These are phyloP conservation scores for Oreamnos americanus DNA, from an alignment of 2,113 vertebrate genomes.

Conservation along the genomic window DNA sequence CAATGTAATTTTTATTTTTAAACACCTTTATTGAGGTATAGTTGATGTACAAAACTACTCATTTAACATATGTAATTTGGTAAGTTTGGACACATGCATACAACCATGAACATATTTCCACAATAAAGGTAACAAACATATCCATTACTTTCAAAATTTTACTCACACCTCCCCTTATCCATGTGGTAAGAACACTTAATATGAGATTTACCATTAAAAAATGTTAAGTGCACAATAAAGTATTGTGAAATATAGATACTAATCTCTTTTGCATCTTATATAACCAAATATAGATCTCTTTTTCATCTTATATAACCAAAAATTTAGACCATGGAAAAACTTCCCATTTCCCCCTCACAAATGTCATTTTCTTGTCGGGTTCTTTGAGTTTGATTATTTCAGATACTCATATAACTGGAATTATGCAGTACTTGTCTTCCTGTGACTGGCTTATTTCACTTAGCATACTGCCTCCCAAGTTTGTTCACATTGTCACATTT, in stretches of 20 bases:
- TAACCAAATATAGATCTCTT: background rate
- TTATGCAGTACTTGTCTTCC: background rate
- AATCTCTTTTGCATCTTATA: background rate
- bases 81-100: background rate
- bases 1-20: background rate
- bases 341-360: background rate
- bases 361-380: background rate
- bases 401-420: background rate
- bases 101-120: background rate
- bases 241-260: background rate
- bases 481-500: background rate
- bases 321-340: background rate
- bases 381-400: background rate
- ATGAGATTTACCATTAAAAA: background rate
- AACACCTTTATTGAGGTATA: background rate
- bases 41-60: background rate
- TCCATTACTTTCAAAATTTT: background rate
- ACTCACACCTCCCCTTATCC: background rate
- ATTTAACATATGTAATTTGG: background rate
- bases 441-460: background rate
- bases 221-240: background rate
- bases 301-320: background rate
- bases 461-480: background rate
- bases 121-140: background rate
- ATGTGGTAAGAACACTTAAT: background rate